Evolutionary conservation across 1,140 invertebrate genomes (phyloP).

Genomic region (Diabrotica virgifera): DNA sequence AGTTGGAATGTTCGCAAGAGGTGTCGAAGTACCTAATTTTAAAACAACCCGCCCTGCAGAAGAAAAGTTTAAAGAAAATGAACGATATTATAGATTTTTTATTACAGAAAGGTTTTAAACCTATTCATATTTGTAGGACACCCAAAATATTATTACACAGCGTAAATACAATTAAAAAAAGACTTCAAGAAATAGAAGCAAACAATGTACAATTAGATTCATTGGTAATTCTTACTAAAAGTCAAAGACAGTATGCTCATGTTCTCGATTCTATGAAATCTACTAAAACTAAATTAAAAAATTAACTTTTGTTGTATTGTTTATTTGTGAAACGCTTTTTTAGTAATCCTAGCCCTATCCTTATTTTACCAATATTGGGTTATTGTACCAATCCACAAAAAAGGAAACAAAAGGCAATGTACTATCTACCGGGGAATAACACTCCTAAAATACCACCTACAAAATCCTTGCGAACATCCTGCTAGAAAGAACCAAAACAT

Average conservation of each 20-base stretch:
- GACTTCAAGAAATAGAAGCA: constrained; percentile 49
- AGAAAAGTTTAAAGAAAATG: constrained; percentile 51
- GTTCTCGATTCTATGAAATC: constrained; percentile 32
- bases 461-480: too few relatives aligned
- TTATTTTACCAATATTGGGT: too few relatives aligned
- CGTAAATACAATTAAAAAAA: constrained; percentile 50
- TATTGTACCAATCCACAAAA: too few relatives aligned
- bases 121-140: constrained; percentile 49
- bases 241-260: constrained; percentile 49
- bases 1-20: constrained; percentile 46
- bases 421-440: too few relatives aligned
- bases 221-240: constrained; percentile 52
- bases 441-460: too few relatives aligned
- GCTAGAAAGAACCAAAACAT: too few relatives aligned
- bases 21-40: constrained; percentile 47
- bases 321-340: too few relatives aligned
- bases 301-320: constrained; percentile 2
- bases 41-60: constrained; percentile 49
- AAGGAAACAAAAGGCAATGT: too few relatives aligned
- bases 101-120: constrained; percentile 48
- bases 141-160: constrained; percentile 54
- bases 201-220: constrained; percentile 47
- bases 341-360: too few relatives aligned
- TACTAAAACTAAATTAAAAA: constrained; percentile 37
- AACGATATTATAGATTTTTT: constrained; percentile 55